Conservation (phyloP, 2,888 invertebrate genomes). For the Alloscopus bannaensis region DNA sequence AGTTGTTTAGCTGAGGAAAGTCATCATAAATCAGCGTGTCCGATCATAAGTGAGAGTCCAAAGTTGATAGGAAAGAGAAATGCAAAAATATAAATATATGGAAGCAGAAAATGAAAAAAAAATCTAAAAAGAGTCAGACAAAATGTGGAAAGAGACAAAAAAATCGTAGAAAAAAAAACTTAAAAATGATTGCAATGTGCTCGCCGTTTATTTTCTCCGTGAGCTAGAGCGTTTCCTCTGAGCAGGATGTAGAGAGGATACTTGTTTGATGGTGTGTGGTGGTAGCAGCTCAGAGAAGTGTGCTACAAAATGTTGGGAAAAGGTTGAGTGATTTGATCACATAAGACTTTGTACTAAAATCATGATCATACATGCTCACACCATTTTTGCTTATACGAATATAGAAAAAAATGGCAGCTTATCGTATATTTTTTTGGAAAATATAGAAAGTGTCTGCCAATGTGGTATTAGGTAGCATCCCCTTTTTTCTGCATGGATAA, state of each 20-base stretch:
- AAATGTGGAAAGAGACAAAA: not conserved
- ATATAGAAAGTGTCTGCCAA: too few relatives aligned
- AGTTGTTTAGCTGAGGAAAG: constrained; percentile 18
- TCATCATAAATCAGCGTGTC: constrained; percentile 37
- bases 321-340: constrained; percentile 53
- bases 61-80: too few relatives aligned
- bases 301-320: constrained; percentile 22
- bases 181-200: constrained; percentile 17
- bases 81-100: not conserved
- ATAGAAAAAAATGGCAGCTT: constrained; percentile 12
- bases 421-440: too few relatives aligned
- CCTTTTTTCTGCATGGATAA: not conserved
- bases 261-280: not conserved
- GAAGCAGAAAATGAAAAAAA: not conserved
- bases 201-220: not conserved
- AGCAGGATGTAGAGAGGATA: constrained; percentile 1
- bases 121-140: too few relatives aligned
- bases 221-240: not conserved
- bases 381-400: not conserved
- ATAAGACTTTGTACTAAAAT: constrained; percentile 24
- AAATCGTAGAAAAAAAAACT: too few relatives aligned
- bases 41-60: not conserved
- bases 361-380: too few relatives aligned
- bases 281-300: not conserved
- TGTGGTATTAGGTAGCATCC: too few relatives aligned